A percentile compares a stretch with the other conserved stretches of the same genome.
Evolutionary conservation across 2,888 invertebrate genomes (phyloP).

Genomic region (Himalopsyche japonica): DNA sequence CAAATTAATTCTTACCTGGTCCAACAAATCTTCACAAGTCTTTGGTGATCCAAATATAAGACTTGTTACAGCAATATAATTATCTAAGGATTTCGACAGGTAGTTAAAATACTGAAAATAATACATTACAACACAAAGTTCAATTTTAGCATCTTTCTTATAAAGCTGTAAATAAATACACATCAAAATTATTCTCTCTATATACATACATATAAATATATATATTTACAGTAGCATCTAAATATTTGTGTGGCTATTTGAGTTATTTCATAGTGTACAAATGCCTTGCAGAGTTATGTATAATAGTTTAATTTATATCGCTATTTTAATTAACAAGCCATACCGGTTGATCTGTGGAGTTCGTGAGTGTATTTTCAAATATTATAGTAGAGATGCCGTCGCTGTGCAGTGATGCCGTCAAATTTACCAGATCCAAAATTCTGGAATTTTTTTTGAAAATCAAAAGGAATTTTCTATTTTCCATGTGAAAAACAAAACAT

Average conservation of each 20-base stretch:
- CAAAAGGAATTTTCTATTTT: too few relatives aligned
- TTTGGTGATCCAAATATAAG: conserved; percentile 60
- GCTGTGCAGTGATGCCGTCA: neutral
- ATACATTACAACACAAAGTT: neutral
- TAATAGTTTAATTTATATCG: neutral
- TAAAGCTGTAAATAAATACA: neutral
- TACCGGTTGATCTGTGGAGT: neutral
- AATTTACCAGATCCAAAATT: neutral
- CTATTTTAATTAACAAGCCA: neutral
- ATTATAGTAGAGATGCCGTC: neutral
- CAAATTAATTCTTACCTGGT: conserved; percentile 52
- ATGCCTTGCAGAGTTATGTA: too few relatives aligned
- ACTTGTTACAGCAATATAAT: conserved; percentile 56
- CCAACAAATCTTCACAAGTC: conserved; percentile 60
- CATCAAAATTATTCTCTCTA: neutral
- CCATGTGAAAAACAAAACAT: too few relatives aligned
- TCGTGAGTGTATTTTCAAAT: neutral
- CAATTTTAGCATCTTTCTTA: too few relatives aligned
- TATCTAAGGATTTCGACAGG: conserved; percentile 55
- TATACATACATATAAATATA: too few relatives aligned
- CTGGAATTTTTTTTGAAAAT: neutral
- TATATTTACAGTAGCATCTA: too few relatives aligned
- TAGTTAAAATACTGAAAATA: conserved; percentile 56
- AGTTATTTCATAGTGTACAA: too few relatives aligned
- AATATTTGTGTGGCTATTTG: too few relatives aligned